phyloP scores from a whole-genome alignment of 2,797 vertebrate genomes.

The Pristis pectinata region DNA sequence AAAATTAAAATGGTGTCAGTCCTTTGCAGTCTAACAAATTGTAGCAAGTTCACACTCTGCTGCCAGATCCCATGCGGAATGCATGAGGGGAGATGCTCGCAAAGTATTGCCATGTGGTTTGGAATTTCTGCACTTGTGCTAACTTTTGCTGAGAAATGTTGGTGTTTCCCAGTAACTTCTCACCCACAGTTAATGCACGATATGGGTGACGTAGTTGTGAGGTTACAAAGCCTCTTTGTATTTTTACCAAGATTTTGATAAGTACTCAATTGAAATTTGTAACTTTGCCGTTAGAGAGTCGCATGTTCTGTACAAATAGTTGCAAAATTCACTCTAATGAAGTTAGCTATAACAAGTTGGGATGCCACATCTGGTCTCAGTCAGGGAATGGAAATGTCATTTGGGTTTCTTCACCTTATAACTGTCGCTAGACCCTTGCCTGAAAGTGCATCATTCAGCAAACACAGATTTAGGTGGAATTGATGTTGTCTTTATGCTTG shows the following conservation, averaged over 20 bases:
- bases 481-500: background rate
- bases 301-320: no score
- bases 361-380: background rate
- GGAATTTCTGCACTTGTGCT: no score
- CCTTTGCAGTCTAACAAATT: no score
- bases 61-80: no score
- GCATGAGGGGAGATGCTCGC: background rate
- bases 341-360: background rate
- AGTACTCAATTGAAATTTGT: background rate
- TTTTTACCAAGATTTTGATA: no score
- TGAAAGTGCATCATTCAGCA: background rate
- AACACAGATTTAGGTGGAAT: background rate
- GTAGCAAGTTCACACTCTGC: constrained; percentile 49
- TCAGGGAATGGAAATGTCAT: background rate
- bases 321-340: no score
- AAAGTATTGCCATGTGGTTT: background rate
- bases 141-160: no score
- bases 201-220: no score
- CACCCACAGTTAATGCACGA: no score
- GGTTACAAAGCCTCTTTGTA: no score
- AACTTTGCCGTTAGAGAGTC: background rate
- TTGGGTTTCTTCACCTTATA: background rate
- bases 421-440: background rate
- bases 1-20: no score
- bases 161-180: no score